Percentiles rank a stretch among this genome's conserved stretches.
Evolutionary conservation across 1,140 invertebrate species (phyloP).

Genomic region (Aphidius ervi): DNA sequence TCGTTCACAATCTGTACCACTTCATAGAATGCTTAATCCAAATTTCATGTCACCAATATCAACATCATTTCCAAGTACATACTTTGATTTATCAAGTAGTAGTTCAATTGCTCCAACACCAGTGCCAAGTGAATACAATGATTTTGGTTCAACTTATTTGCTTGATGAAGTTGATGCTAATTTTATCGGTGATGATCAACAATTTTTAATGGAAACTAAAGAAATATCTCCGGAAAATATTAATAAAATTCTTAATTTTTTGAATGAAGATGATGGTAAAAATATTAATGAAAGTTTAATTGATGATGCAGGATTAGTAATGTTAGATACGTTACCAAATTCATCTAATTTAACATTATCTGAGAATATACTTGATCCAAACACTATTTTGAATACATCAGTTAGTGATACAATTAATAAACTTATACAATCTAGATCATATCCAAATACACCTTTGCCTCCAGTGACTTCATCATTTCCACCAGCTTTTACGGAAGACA

Average conservation of each 20-base stretch:
- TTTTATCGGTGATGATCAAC: constrained; percentile 42
- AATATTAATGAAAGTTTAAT: constrained; percentile 34
- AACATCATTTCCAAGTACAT: constrained; percentile 37
- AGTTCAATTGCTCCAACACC: constrained; percentile 67
- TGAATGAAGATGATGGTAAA: constrained; percentile 40
- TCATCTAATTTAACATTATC: constrained; percentile 30
- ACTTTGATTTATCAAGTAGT: constrained; percentile 55
- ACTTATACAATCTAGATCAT: constrained; percentile 47
- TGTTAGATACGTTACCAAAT: constrained; percentile 34
- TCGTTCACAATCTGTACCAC: constrained; percentile 71
- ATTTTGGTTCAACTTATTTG: constrained; percentile 56
- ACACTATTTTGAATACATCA: constrained; percentile 29
- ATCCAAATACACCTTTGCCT: constrained; percentile 51
- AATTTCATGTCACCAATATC: constrained; percentile 41
- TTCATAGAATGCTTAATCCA: constrained; percentile 60
- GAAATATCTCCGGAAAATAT: constrained; percentile 49
- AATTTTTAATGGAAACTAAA: constrained; percentile 45
- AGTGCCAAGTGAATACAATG: constrained; percentile 66
- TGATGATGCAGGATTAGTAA: constrained; percentile 29
- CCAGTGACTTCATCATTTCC: constrained; percentile 27
- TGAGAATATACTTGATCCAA: constrained; percentile 33
- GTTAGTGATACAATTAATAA: constrained; percentile 30
- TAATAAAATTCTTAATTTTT: constrained; percentile 46
- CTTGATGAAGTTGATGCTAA: constrained; percentile 44
- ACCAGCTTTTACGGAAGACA: constrained; percentile 38